phyloP scores from a whole-genome alignment of 2,888 invertebrate species.

The Punctoribates punctum region DNA sequence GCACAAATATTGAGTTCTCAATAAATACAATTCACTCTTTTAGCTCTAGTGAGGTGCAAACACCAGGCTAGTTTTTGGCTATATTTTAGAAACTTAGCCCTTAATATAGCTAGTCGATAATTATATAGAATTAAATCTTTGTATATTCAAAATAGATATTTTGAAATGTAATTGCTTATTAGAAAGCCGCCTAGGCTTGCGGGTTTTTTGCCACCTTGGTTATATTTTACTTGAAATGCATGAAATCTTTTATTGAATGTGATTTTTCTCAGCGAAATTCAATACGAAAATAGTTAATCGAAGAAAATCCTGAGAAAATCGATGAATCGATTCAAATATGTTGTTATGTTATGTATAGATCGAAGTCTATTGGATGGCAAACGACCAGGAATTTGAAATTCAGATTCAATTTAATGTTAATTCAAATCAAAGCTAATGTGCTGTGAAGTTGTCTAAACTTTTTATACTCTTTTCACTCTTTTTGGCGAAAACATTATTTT shows the following conservation, averaged over 20 bases:
- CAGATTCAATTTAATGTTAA: conserved; percentile 5
- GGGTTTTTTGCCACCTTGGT: not conserved
- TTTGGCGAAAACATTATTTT: not conserved
- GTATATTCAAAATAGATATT: no score
- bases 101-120: no score
- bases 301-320: conserved; percentile 3
- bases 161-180: no score
- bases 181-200: no score
- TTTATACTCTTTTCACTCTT: not conserved
- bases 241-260: no score
- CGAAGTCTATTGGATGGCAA: not conserved
- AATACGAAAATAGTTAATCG: not conserved
- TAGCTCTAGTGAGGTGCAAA: no score
- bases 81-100: no score
- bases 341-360: conserved; percentile 1
- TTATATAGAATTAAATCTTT: no score
- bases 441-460: not conserved
- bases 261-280: not conserved
- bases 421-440: conserved; percentile 9
- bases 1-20: not conserved
- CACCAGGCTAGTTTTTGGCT: no score
- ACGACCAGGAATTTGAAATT: not conserved
- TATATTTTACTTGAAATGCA: not conserved
- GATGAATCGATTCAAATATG: conserved; percentile 20
- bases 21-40: not conserved